phyloP scores from a whole-genome alignment of 2,888 invertebrate species.

The Clanis bilineata region DNA sequence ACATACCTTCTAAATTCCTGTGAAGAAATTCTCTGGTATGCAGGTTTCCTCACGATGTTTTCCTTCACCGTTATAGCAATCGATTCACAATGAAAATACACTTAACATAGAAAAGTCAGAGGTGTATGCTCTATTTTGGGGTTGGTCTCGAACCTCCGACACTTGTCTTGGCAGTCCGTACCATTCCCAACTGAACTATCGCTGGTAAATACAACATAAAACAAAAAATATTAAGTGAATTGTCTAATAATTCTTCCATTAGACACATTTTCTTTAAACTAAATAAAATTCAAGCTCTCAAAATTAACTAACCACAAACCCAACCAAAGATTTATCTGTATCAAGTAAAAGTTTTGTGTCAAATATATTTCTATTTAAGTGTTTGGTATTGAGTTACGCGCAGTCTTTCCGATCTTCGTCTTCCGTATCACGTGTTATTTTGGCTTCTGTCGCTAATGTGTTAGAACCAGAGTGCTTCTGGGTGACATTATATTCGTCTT shows the following conservation, averaged over 20 bases:
- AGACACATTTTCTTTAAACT: background rate
- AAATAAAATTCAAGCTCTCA: background rate
- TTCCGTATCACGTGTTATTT: background rate
- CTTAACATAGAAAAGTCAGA: too few species aligned
- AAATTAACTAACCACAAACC: background rate
- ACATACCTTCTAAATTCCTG: too few species aligned
- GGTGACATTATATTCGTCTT: background rate
- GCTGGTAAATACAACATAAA: too few species aligned
- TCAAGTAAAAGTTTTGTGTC: background rate
- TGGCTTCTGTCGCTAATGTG: slow-evolving; percentile 2
- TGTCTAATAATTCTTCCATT: background rate
- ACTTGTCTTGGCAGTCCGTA: too few species aligned
- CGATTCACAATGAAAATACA: too few species aligned
- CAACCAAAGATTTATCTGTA: background rate
- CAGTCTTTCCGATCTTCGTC: background rate
- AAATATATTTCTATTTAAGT: slow-evolving; percentile 2
- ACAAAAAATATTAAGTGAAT: too few species aligned
- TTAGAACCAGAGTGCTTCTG: background rate
- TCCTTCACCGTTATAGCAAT: too few species aligned
- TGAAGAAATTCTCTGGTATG: too few species aligned
- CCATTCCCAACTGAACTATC: too few species aligned
- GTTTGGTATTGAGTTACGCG: background rate
- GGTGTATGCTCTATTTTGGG: too few species aligned
- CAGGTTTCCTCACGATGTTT: too few species aligned
- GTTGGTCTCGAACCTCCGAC: too few species aligned